Conservation (phyloP, 2,797 vertebrate species). For the Amblyraja radiata region DNA sequence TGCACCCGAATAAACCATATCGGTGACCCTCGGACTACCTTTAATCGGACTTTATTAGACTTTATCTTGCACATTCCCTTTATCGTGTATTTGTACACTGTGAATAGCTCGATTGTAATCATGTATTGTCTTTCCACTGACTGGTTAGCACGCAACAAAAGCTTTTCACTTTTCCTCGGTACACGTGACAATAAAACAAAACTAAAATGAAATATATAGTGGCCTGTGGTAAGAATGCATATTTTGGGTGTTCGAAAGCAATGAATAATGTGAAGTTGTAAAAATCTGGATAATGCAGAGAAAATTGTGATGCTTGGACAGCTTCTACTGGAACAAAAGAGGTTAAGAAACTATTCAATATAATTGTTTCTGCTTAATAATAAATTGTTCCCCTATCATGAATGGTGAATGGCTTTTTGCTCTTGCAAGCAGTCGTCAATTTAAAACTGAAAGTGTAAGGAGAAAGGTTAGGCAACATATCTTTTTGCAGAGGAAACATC, state of each 20-base stretch:
- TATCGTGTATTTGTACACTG: too few species aligned
- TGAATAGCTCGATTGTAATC: too few species aligned
- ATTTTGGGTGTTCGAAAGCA: not conserved
- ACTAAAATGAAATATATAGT: not conserved
- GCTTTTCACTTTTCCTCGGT: too few species aligned
- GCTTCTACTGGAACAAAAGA: not conserved
- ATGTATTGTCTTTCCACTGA: too few species aligned
- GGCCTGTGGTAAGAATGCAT: not conserved
- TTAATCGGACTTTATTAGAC: too few species aligned
- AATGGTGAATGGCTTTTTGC: not conserved
- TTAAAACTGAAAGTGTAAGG: not conserved
- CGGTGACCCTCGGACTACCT: too few species aligned
- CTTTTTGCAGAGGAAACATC: not conserved
- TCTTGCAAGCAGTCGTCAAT: not conserved
- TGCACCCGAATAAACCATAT: not conserved
- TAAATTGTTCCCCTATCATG: not conserved
- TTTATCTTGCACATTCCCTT: too few species aligned
- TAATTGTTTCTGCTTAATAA: not conserved
- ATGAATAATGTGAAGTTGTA: not conserved
- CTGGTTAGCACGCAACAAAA: too few species aligned
- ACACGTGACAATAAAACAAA: too few species aligned
- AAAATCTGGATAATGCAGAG: not conserved
- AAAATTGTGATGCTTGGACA: not conserved
- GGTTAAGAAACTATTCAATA: not conserved
- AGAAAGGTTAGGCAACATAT: not conserved